These are phyloP conservation scores for Drosophila melanica DNA, from an alignment of 1,140 invertebrate species.

Conservation along the genomic window DNA sequence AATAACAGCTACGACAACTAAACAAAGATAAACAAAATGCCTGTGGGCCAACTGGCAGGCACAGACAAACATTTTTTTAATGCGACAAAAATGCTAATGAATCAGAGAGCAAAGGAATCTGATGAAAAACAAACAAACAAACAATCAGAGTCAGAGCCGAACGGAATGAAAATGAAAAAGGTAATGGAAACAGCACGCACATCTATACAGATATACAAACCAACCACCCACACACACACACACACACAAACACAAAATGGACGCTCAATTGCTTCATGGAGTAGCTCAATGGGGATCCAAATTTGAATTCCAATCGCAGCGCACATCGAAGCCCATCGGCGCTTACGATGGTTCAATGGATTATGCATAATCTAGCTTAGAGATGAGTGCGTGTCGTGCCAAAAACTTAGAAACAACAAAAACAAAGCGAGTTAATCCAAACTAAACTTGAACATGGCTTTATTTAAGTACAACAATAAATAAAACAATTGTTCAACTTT, in stretches of 20 bases:
- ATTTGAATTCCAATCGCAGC: constrained; percentile 11
- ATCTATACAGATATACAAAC: neutral
- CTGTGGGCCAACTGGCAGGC: constrained; percentile 23
- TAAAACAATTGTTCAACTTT: too few species aligned
- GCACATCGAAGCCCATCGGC: neutral
- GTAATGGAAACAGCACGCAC: constrained; percentile 14
- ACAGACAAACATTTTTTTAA: constrained; percentile 45
- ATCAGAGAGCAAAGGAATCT: constrained; percentile 55
- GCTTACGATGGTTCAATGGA: constrained; percentile 1
- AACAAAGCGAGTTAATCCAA: neutral
- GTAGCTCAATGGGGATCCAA: constrained; percentile 8
- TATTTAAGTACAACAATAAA: too few species aligned
- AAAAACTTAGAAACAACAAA: too few species aligned
- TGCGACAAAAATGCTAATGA: constrained; percentile 71
- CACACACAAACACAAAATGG: constrained; percentile 23
- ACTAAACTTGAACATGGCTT: too few species aligned
- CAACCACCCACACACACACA: neutral
- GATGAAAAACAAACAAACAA: constrained; percentile 65
- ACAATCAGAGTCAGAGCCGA: constrained; percentile 54
- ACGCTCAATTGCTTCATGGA: constrained; percentile 40
- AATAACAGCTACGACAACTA: constrained; percentile 29
- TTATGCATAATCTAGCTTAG: constrained; percentile 12
- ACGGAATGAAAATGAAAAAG: constrained; percentile 14
- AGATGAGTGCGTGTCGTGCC: neutral
- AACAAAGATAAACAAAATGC: constrained; percentile 61